Conservation (phyloP, 2,888 invertebrate genomes). For the Pristionchus entomophagus region DNA sequence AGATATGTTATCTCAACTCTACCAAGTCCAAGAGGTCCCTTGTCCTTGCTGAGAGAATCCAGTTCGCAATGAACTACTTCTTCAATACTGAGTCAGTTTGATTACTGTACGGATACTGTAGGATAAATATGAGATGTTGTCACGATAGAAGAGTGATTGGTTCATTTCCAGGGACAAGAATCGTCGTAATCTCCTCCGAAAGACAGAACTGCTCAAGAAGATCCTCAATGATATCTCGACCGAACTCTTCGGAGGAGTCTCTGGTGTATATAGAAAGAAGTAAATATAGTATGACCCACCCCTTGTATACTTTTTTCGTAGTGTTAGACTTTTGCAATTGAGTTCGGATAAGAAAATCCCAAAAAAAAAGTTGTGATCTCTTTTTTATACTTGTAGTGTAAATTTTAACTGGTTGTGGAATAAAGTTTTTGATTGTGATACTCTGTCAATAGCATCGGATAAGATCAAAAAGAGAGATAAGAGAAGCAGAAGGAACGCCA, state of each 20-base stretch:
- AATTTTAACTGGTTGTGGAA: conserved; percentile 4
- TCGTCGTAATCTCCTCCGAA: not conserved
- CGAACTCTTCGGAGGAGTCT: conserved; percentile 7
- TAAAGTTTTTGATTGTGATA: not conserved
- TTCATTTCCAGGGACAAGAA: not conserved
- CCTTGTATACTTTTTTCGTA: not conserved
- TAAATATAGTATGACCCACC: not conserved
- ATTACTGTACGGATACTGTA: not conserved
- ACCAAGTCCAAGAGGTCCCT: conserved; percentile 14
- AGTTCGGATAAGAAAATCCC: not conserved
- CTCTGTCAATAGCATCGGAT: no score
- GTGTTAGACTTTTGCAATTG: not conserved
- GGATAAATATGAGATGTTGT: not conserved
- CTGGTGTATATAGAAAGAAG: not conserved
- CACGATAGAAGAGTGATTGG: no score
- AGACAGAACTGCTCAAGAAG: not conserved
- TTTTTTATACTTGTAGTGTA: not conserved
- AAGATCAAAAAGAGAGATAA: no score
- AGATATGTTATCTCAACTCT: conserved; percentile 40
- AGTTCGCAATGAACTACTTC: conserved; percentile 42
- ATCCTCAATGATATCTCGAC: conserved; percentile 24
- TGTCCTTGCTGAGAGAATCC: conserved; percentile 1
- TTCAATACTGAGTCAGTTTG: conserved; percentile 32
- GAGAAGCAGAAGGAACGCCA: no score
- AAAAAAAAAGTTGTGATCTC: conserved; percentile 7